Evolutionary conservation across 2,888 invertebrate genomes (phyloP).

Genomic region (Cataglyphis rosenhaueri): DNA sequence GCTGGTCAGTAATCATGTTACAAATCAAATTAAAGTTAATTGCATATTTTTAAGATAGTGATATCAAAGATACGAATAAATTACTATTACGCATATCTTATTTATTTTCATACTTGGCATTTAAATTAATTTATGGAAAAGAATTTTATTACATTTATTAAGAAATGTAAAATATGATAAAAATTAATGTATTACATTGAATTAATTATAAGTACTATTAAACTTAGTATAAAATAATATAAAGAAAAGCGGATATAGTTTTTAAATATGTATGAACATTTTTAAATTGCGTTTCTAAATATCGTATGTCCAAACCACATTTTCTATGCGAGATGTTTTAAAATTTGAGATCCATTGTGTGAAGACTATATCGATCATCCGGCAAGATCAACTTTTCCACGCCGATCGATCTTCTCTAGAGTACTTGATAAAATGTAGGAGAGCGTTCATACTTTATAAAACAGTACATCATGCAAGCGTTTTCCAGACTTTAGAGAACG

Average conservation of each 20-base stretch:
- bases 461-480: background rate
- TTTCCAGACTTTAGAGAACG: background rate
- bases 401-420: background rate
- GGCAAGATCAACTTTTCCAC: background rate
- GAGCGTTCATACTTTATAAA: conserved; percentile 30
- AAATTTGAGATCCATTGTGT: background rate
- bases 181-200: background rate
- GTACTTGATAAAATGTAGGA: background rate
- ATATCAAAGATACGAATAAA: conserved; percentile 13
- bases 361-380: background rate
- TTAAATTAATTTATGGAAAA: background rate
- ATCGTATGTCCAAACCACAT: background rate
- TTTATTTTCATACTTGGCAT: background rate
- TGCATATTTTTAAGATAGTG: background rate
- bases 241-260: background rate
- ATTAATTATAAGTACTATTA: background rate
- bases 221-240: background rate
- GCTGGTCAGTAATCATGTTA: background rate
- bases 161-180: background rate
- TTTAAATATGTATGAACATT: background rate
- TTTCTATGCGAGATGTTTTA: background rate
- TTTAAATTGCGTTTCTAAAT: background rate
- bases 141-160: background rate
- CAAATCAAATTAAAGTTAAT: conserved; percentile 29
- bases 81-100: conserved; percentile 6